These are phyloP conservation scores for Nemotelus pantherinus DNA, from an alignment of 2,888 invertebrate species.

Conservation along the genomic window DNA sequence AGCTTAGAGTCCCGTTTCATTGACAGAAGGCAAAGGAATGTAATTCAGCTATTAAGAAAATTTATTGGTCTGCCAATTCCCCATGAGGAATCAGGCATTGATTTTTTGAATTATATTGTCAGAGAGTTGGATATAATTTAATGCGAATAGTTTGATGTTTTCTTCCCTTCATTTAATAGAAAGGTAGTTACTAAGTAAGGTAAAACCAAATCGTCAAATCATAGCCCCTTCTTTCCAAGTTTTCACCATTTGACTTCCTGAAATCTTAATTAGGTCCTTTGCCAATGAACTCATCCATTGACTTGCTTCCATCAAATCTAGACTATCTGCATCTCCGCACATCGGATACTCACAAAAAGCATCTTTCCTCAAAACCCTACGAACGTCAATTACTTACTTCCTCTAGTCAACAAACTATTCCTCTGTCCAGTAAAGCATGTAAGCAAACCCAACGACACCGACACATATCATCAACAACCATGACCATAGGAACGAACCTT, in stretches of 20 bases:
- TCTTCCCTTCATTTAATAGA: no score
- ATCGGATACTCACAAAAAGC: neutral
- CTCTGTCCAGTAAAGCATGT: neutral
- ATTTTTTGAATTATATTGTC: no score
- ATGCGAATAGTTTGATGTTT: no score
- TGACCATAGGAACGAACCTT: constrained; percentile 4
- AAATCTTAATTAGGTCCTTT: constrained; percentile 6
- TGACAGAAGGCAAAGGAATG: no score
- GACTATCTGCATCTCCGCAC: neutral
- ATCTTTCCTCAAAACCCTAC: no score
- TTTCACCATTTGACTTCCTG: constrained; percentile 10
- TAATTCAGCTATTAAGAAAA: no score
- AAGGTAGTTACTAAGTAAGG: no score
- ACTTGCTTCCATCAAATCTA: constrained; percentile 9
- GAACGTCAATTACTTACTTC: no score
- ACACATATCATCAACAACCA: neutral
- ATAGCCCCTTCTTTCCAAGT: constrained; percentile 4
- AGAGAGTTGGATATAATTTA: no score
- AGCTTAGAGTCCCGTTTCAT: no score
- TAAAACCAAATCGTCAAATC: neutral
- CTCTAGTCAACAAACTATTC: neutral
- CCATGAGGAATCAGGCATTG: no score
- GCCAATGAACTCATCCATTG: constrained; percentile 2
- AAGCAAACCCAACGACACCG: neutral
- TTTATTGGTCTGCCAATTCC: no score